Base-by-base conservation (phyloP, 2,113 vertebrate species). In the Poeciliopsis retropinna region DNA sequence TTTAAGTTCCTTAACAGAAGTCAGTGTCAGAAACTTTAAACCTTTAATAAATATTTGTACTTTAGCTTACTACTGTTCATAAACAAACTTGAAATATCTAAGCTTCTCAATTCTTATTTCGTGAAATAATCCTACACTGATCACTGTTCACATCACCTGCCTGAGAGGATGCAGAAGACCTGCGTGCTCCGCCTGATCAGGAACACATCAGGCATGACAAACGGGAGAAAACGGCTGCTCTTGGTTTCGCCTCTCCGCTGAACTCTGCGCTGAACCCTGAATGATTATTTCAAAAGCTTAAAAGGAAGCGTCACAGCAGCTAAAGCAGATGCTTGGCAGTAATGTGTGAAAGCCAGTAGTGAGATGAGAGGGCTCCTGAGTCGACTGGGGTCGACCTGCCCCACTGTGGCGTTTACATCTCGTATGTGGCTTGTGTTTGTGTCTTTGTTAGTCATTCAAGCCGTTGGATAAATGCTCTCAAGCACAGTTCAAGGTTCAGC, bases 401-500 rank as follows among this genome's bases (percentile, higher is more conserved):
- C 65, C 68, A 63, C 80, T 75, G 65, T 74, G 64, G 75, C 57
- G 11, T 84, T 83, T 85, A 64, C 78, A 83, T 81, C 80, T 81
- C n/a, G 1, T 80, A 79, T 60, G 2, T 1, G 22, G 69, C 60
- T 65, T 44, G 11, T 47, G 3, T 47, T 31, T 0, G 61, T 66
- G 54, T 78, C 37, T 76, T 47, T 77, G 17, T 82, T 12, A 37
- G 60, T 51, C 60, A 74, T 78, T 72, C 44, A 74, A 60, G 78
- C 77, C 67, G 60, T 60, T 34, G 19, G 75, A 70, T 72, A 47
- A 77, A 82, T 61, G 39, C 76, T 71, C 79, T 83, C 67, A 73
- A 77, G 72, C 41, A 66, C 54, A 60, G 89, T 84, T 85, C 80
- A 88, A 32, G 83, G 85, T 78, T 87, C 83, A 87, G 5, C 3